Percentiles rank a stretch among this genome's conserved stretches.
phyloP scores from a whole-genome alignment of 2,888 invertebrate species.

The Unio pictorum region DNA sequence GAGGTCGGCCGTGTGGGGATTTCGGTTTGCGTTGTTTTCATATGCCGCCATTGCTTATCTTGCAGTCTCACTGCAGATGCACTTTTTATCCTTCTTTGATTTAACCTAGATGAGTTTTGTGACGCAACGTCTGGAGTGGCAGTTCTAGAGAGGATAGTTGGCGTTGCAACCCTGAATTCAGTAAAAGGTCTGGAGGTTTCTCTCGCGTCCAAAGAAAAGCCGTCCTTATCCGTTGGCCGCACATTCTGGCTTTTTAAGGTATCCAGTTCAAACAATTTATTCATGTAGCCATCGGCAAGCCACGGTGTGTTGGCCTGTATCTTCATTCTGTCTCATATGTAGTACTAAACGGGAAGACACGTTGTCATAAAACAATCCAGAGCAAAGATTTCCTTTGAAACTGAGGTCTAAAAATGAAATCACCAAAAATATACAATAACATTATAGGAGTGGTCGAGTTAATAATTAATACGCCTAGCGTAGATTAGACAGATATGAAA shows the following conservation, averaged over 20 bases:
- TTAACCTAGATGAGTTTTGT: conserved; percentile 8
- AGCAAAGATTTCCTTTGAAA: no score
- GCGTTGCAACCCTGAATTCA: conserved; percentile 20
- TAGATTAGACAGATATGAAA: no score
- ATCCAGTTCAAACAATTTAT: conserved; percentile 38
- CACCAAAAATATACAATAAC: no score
- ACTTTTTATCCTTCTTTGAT: conserved; percentile 31
- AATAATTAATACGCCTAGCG: no score
- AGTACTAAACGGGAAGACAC: no score
- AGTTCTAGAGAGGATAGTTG: conserved; percentile 13
- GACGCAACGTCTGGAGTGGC: conserved; percentile 7
- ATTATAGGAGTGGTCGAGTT: no score
- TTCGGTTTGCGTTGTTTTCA: conserved; percentile 21
- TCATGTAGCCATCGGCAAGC: conserved; percentile 42
- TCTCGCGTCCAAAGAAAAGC: conserved; percentile 36
- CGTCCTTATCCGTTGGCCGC: conserved; percentile 37
- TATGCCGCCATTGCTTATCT: conserved; percentile 29
- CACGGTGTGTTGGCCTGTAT: conserved; percentile 31
- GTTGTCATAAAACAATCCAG: no score
- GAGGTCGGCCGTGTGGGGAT: conserved; percentile 31
- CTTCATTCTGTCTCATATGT: conserved; percentile 8
- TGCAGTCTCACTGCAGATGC: conserved; percentile 31
- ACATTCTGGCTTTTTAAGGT: conserved; percentile 25
- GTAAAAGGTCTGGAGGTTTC: conserved; percentile 37
- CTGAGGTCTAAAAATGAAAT: no score